Percentiles rank a stretch among this genome's conserved stretches.
These are phyloP conservation scores for Drosophila yooni DNA, from an alignment of 2,888 invertebrate species.

Conservation along the genomic window DNA sequence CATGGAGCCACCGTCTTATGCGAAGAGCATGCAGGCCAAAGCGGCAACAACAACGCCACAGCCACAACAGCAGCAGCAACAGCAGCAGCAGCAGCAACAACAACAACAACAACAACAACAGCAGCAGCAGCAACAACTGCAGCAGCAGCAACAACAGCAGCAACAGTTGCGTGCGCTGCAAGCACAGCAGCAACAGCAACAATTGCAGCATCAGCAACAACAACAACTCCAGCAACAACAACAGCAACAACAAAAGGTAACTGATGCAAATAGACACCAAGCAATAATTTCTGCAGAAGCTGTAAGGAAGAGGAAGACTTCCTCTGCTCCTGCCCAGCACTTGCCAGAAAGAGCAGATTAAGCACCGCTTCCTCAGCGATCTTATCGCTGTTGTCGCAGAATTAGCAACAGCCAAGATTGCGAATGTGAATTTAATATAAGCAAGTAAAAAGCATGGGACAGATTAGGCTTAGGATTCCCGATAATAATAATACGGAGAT, in stretches of 20 bases:
- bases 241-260: constrained; percentile 50
- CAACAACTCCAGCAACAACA: constrained; percentile 16
- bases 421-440: too few species aligned
- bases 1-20: constrained; percentile 96
- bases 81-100: constrained; percentile 70
- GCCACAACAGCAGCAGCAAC: constrained; percentile 76
- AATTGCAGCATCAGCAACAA: constrained; percentile 43
- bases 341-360: background rate
- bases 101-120: constrained; percentile 72
- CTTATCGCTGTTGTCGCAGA: too few species aligned
- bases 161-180: constrained; percentile 62
- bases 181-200: constrained; percentile 56
- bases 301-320: background rate
- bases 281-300: background rate
- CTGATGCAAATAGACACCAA: background rate
- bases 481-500: too few species aligned
- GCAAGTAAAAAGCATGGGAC: too few species aligned
- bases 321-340: background rate
- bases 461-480: too few species aligned
- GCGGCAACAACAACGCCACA: constrained; percentile 85
- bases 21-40: constrained; percentile 93
- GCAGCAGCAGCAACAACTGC: constrained; percentile 66
- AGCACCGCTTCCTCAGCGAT: too few species aligned
- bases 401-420: too few species aligned
- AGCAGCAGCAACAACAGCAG: constrained; percentile 59